Evolutionary conservation across 2,113 vertebrate genomes (phyloP).

Genomic region (Oncorhynchus keta): DNA sequence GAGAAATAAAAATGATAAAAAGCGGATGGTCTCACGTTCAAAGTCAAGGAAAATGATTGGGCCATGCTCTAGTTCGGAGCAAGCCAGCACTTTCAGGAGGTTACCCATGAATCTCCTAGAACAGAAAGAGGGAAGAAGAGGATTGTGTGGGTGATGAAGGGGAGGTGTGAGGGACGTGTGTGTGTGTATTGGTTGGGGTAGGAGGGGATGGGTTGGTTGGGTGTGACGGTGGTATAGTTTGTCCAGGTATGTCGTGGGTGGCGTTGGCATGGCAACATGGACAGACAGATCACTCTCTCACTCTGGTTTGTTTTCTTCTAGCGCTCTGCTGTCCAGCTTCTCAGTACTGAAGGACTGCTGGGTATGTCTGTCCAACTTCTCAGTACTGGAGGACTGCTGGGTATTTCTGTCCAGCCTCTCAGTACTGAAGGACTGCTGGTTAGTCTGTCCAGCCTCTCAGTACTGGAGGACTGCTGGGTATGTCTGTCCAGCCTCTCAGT

Average conservation of each 20-base stretch:
- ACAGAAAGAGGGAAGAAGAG: constrained; percentile 88
- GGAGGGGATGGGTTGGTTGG: constrained; percentile 32
- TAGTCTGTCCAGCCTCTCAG: no score
- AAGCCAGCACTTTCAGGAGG: constrained; percentile 96
- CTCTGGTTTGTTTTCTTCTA: constrained; percentile 10
- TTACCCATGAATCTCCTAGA: constrained; percentile 95
- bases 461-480: no score
- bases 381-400: no score
- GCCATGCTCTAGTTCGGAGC: constrained; percentile 93
- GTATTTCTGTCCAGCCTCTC: no score
- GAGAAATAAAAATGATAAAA: constrained; percentile 70
- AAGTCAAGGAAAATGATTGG: constrained; percentile 98
- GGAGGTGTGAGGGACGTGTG: constrained; percentile 53
- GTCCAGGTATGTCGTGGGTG: constrained; percentile 53
- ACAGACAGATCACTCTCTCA: constrained; percentile 55
- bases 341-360: no score
- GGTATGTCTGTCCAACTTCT: no score
- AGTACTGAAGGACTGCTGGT: no score
- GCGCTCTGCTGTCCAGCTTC: not conserved
- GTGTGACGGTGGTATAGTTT: constrained; percentile 52
- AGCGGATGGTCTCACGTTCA: constrained; percentile 93
- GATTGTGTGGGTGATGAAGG: constrained; percentile 80
- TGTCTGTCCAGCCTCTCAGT: no score
- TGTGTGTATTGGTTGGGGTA: constrained; percentile 10
- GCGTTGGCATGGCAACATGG: constrained; percentile 54